A percentile compares a stretch with the other conserved stretches of the same genome.
Evolutionary conservation across 2,113 vertebrate species (phyloP).

Genomic region (Tamias sibiricus): DNA sequence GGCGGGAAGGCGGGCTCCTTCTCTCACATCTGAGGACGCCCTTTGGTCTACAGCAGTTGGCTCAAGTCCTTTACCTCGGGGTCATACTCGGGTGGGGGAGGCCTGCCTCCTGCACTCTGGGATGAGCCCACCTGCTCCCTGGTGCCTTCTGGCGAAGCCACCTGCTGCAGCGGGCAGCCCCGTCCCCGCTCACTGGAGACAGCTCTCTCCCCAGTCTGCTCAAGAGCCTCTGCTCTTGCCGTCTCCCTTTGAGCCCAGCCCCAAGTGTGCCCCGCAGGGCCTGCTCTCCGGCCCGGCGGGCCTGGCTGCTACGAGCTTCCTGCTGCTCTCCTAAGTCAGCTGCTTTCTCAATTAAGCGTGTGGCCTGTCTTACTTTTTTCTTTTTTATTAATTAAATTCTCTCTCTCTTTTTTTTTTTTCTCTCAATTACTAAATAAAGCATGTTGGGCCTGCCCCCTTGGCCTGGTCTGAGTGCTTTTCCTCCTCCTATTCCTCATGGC

Average conservation of each 20-base stretch:
- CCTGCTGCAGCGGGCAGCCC: fast-evolving
- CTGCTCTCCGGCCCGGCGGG: fast-evolving
- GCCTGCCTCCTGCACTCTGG: not conserved
- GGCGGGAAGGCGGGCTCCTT: not conserved
- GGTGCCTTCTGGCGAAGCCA: not conserved
- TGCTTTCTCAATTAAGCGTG: not conserved
- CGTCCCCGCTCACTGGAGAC: fast-evolving
- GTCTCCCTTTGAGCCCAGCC: not conserved
- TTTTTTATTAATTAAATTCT: not conserved
- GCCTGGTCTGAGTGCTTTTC: not conserved
- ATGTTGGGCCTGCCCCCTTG: fast-evolving
- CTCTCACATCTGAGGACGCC: not conserved
- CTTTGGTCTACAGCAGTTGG: not conserved
- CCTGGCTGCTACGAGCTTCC: too few species aligned
- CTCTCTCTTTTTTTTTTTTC: not conserved
- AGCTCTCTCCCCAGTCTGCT: fast-evolving
- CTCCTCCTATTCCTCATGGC: not conserved
- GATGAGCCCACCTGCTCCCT: not conserved
- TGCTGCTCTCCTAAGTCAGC: not conserved
- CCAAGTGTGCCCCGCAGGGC: fast-evolving
- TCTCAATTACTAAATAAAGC: not conserved
- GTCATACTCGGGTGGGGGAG: not conserved
- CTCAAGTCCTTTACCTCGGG: not conserved
- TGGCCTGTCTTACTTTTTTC: not conserved
- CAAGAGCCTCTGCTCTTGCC: not conserved